Evolutionary conservation across 2,113 vertebrate species (phyloP).

Genomic region (Oreochromis tanganicae): DNA sequence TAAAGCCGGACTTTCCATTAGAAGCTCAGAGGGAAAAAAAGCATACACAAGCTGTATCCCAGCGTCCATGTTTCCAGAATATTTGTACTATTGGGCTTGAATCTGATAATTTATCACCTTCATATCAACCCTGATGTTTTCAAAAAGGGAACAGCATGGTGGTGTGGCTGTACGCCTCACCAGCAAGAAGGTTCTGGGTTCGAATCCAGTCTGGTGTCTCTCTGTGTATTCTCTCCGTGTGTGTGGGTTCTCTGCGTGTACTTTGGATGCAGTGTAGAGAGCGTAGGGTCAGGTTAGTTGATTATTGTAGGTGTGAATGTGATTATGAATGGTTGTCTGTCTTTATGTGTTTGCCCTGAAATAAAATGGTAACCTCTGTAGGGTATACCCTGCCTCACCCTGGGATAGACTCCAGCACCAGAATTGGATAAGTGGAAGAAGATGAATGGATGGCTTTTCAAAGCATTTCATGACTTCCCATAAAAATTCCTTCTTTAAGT

Average conservation of each 20-base stretch:
- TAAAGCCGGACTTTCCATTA: neutral
- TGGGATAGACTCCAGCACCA: neutral
- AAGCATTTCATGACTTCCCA: rapidly evolving
- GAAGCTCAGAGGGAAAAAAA: neutral
- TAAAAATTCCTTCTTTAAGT: neutral
- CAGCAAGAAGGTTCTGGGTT: neutral
- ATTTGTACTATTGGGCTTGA: neutral
- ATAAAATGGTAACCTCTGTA: neutral
- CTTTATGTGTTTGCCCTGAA: neutral
- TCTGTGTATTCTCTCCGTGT: neutral
- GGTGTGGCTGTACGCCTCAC: neutral
- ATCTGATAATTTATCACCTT: neutral
- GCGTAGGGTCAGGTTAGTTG: neutral
- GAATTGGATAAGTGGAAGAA: neutral
- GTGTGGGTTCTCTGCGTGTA: neutral
- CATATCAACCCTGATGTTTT: neutral
- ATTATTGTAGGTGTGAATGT: neutral
- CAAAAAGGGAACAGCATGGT: neutral
- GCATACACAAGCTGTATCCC: neutral
- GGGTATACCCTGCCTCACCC: neutral
- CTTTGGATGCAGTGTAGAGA: neutral
- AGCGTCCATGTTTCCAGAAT: neutral
- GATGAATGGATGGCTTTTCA: neutral
- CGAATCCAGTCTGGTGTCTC: neutral
- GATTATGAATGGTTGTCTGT: neutral